Evolutionary conservation across 2,113 vertebrate genomes (phyloP).

Genomic region (Passer domesticus): DNA sequence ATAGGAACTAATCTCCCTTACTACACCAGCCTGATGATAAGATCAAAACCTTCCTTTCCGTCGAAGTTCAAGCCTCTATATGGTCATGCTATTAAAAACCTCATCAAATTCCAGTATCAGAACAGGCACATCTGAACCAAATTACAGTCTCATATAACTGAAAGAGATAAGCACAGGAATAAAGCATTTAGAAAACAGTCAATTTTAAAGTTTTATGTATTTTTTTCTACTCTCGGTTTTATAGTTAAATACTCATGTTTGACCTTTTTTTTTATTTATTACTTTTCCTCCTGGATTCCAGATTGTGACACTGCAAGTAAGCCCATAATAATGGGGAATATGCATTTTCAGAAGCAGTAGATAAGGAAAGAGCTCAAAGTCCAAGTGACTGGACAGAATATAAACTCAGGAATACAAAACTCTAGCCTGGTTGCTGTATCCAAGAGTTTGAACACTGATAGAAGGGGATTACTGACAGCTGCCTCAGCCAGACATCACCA

Average conservation of each 20-base stretch:
- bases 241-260: not conserved
- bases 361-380: not conserved
- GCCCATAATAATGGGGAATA: not conserved
- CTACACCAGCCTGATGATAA: not conserved
- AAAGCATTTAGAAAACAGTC: not conserved
- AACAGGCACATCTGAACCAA: slow-evolving; percentile 1
- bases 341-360: not conserved
- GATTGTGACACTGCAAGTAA: not conserved
- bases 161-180: not conserved
- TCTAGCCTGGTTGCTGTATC: not conserved
- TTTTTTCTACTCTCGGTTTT: not conserved
- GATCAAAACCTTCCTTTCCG: not conserved
- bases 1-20: not conserved
- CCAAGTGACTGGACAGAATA: not conserved
- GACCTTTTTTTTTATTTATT: not conserved
- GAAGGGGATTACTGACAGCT: not conserved
- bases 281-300: not conserved
- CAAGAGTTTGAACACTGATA: not conserved
- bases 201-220: not conserved
- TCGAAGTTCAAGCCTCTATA: not conserved
- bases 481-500: not conserved
- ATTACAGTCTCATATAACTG: not conserved
- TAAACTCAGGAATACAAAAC: not conserved
- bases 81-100: not conserved
- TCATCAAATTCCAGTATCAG: not conserved